A percentile compares a stretch with the other conserved stretches of the same genome.
phyloP scores from a whole-genome alignment of 2,113 vertebrate genomes.

The Pagrus major region DNA sequence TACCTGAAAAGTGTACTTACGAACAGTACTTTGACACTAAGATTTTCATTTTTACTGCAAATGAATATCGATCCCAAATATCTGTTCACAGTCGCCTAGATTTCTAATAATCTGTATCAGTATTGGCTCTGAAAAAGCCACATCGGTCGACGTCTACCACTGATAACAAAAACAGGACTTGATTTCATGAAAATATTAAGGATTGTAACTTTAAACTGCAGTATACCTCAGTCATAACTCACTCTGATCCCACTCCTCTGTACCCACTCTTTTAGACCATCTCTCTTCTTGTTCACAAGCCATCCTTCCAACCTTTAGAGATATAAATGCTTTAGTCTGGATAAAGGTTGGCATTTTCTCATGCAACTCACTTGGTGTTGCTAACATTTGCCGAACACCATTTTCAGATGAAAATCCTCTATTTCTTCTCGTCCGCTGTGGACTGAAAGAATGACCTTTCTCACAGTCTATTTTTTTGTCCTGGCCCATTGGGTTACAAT shows the following conservation, averaged over 20 bases:
- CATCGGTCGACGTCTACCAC: no score
- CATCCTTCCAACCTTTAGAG: not conserved
- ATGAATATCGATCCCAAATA: no score
- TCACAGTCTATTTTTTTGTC: not conserved
- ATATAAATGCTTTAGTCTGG: not conserved
- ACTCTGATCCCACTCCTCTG: not conserved
- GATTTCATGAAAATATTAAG: not conserved
- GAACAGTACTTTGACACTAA: no score
- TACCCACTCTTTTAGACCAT: not conserved
- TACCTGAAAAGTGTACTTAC: no score
- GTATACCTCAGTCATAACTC: not conserved
- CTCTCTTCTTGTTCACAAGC: not conserved
- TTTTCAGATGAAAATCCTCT: not conserved
- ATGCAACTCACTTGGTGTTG: not conserved
- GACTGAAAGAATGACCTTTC: not conserved
- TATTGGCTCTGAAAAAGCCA: no score
- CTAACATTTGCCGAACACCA: not conserved
- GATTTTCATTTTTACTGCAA: no score
- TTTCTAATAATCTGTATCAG: no score
- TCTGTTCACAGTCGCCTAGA: no score
- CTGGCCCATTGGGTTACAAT: not conserved
- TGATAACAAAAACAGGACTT: not conserved
- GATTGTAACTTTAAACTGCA: constrained; percentile 14
- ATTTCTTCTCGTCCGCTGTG: no score
- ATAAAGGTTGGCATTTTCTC: not conserved